Evolutionary conservation across 2,113 vertebrate species (phyloP).

Genomic region (Odocoileus hemionus): DNA sequence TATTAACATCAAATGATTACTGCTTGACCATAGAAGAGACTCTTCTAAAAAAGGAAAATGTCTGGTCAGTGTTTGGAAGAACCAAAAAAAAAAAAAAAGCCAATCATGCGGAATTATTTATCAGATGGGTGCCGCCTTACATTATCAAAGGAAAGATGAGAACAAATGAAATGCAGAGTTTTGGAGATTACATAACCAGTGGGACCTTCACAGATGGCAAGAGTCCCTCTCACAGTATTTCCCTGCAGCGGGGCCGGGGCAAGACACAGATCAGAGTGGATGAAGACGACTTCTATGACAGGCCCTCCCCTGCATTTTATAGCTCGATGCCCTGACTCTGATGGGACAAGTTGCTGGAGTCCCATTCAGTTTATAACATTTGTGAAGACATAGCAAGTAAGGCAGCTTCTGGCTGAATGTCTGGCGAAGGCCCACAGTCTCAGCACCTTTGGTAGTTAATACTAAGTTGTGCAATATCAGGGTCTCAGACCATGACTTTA

Average conservation of each 20-base stretch:
- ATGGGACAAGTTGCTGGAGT: not conserved
- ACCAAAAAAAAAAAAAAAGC: not conserved
- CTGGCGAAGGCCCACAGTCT: not conserved
- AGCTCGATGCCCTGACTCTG: not conserved
- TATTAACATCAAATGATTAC: not conserved
- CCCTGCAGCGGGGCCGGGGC: not conserved
- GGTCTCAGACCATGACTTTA: not conserved
- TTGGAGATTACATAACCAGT: not conserved
- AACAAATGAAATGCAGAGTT: not conserved
- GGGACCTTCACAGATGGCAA: not conserved
- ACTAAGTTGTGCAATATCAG: fast-evolving
- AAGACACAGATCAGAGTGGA: not conserved
- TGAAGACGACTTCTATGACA: not conserved
- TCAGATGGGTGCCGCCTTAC: not conserved
- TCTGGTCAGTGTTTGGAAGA: not conserved
- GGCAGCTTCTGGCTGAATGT: not conserved
- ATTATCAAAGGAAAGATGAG: not conserved
- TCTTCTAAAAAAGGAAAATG: not conserved
- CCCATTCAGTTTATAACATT: not conserved
- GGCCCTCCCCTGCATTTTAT: not conserved
- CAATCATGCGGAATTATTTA: not conserved
- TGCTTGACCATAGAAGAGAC: not conserved
- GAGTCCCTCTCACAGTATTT: not conserved
- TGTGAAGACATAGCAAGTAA: not conserved
- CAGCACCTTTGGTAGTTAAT: not conserved